A percentile compares a stretch with the other conserved stretches of the same genome.
Conservation (phyloP, 2,113 vertebrate genomes). For the Procavia capensis region DNA sequence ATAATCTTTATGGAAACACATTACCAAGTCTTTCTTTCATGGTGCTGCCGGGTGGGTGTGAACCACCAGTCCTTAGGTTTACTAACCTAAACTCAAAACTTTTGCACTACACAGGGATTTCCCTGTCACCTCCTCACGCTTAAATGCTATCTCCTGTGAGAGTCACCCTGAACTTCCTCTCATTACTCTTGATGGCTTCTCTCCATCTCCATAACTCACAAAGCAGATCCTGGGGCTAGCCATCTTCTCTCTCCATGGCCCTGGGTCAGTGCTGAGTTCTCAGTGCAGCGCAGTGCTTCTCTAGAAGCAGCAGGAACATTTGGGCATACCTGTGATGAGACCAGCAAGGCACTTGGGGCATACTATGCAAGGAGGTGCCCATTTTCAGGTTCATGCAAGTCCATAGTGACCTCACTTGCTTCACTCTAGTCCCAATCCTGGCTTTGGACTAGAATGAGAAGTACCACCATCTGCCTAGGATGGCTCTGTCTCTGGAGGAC, state of each 20-base stretch:
- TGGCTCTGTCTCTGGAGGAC: background rate
- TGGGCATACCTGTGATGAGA: background rate
- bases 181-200: accelerated
- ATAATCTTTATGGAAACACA: background rate
- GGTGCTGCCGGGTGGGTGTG: background rate
- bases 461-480: accelerated
- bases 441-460: background rate
- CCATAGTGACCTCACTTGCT: background rate
- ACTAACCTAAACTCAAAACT: background rate
- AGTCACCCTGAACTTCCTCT: accelerated
- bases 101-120: background rate
- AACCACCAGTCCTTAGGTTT: background rate
- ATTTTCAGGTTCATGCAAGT: background rate
- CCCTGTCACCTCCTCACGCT: accelerated
- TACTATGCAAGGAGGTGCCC: accelerated
- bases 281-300: background rate
- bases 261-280: background rate
- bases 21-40: background rate
- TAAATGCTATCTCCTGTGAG: accelerated
- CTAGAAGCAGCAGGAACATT: background rate
- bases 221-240: background rate
- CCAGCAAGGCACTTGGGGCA: accelerated
- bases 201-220: background rate
- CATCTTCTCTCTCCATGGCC: accelerated
- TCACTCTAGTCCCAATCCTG: background rate